Conservation (phyloP, 2,888 invertebrate species). For the Ypsolopha scabrella region DNA sequence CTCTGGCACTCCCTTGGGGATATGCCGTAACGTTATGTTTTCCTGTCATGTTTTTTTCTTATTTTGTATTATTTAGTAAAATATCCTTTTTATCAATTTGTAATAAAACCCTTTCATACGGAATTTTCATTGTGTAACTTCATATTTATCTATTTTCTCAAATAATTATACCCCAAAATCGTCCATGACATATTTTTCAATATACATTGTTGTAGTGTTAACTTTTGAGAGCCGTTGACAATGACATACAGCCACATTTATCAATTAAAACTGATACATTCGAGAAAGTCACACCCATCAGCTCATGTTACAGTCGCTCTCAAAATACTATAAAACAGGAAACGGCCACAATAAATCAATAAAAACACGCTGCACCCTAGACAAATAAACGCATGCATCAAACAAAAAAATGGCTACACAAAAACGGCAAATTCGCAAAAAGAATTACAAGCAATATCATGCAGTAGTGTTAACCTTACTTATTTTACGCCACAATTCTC, state of each 20-base stretch:
- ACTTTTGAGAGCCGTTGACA: background rate
- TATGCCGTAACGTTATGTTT: no score
- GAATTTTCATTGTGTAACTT: no score
- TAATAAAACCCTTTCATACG: no score
- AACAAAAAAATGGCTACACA: conserved; percentile 32
- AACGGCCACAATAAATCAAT: conserved; percentile 54
- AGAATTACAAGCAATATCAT: conserved; percentile 67
- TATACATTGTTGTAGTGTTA: no score
- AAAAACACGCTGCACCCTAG: conserved; percentile 32
- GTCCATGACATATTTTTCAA: no score
- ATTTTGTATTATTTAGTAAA: no score
- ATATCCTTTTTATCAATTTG: no score
- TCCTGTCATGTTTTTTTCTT: no score
- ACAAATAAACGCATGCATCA: conserved; percentile 46
- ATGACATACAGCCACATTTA: background rate
- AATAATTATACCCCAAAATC: no score
- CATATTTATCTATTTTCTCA: no score
- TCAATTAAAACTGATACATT: background rate
- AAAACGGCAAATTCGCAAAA: conserved; percentile 50
- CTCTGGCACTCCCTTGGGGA: no score
- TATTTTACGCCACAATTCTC: conserved; percentile 15
- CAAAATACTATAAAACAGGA: conserved; percentile 47
- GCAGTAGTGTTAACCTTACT: conserved; percentile 56
- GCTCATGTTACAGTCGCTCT: conserved; percentile 48
- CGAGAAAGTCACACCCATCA: background rate